These are phyloP conservation scores for Chiloscyllium plagiosum DNA, from an alignment of 2,113 vertebrate genomes.

Conservation along the genomic window DNA sequence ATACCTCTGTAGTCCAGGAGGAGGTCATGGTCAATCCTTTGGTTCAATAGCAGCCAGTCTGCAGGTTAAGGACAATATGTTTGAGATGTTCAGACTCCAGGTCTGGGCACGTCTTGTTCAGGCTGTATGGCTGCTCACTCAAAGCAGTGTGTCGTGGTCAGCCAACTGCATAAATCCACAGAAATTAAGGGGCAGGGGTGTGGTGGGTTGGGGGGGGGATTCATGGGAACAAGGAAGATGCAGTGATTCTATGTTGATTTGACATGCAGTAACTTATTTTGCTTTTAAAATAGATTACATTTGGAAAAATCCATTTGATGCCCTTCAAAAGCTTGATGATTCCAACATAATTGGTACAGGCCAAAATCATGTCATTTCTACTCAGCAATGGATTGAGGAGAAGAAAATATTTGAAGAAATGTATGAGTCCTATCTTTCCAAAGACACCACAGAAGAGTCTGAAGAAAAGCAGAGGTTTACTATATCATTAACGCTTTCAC, in stretches of 20 bases:
- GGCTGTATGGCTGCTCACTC: no score
- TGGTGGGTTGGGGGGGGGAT: no score
- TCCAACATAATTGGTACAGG: slow-evolving; percentile 56
- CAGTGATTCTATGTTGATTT: not conserved
- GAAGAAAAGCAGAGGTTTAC: slow-evolving; percentile 43
- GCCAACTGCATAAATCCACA: no score
- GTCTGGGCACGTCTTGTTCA: no score
- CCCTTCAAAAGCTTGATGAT: slow-evolving; percentile 53
- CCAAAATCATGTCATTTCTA: slow-evolving; percentile 58
- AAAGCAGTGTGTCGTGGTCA: no score
- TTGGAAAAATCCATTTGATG: slow-evolving; percentile 55
- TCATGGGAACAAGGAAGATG: no score
- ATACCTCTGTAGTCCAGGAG: no score
- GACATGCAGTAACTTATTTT: not conserved
- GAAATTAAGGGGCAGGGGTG: no score
- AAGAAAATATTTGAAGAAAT: slow-evolving; percentile 48
- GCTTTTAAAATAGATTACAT: slow-evolving; percentile 48
- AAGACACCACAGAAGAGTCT: slow-evolving; percentile 39
- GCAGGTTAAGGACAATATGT: no score
- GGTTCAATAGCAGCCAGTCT: no score
- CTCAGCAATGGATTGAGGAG: slow-evolving; percentile 53
- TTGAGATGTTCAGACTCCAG: no score
- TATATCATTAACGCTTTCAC: not conserved
- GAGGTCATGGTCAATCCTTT: no score
- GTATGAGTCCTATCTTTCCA: slow-evolving; percentile 38